Evolutionary conservation across 2,113 vertebrate species (phyloP).

Genomic region (Percina caprodes): DNA sequence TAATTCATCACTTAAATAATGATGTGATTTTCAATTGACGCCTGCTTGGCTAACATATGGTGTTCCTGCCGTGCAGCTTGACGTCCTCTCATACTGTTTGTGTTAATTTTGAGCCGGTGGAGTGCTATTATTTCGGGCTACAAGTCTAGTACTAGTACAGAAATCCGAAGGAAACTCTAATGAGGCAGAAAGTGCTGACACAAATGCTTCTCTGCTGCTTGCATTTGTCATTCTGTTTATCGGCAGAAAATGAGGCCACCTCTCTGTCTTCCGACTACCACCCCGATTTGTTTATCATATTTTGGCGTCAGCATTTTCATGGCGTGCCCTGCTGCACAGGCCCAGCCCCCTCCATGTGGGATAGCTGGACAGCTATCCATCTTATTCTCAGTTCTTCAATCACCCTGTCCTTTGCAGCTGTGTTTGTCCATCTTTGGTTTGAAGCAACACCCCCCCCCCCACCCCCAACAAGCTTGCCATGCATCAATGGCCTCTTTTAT

Average conservation of each 20-base stretch:
- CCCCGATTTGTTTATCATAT: conserved; percentile 4
- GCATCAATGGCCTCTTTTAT: too few species aligned
- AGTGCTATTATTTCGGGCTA: neutral
- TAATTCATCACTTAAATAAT: too few species aligned
- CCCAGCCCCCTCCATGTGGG: neutral
- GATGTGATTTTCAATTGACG: too few species aligned
- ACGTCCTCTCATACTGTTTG: neutral
- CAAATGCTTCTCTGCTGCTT: neutral
- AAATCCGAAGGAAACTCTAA: conserved; percentile 8
- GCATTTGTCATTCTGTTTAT: conserved; percentile 19
- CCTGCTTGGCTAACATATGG: neutral
- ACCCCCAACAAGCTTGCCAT: too few species aligned
- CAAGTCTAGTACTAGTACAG: conserved; percentile 6
- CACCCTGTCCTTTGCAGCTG: conserved; percentile 22
- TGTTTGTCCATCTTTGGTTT: conserved; percentile 11
- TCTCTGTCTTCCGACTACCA: neutral
- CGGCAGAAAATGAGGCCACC: conserved; percentile 15
- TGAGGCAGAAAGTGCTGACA: conserved; percentile 33
- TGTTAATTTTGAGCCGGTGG: neutral
- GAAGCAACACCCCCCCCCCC: neutral
- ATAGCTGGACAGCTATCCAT: conserved; percentile 9
- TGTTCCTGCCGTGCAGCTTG: neutral
- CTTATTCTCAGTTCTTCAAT: too few species aligned
- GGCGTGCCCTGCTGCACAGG: neutral
- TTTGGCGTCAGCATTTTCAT: conserved; percentile 22